Base-by-base conservation (phyloP, 2,888 invertebrate species). In the Ommatoiulus sabulosus region DNA sequence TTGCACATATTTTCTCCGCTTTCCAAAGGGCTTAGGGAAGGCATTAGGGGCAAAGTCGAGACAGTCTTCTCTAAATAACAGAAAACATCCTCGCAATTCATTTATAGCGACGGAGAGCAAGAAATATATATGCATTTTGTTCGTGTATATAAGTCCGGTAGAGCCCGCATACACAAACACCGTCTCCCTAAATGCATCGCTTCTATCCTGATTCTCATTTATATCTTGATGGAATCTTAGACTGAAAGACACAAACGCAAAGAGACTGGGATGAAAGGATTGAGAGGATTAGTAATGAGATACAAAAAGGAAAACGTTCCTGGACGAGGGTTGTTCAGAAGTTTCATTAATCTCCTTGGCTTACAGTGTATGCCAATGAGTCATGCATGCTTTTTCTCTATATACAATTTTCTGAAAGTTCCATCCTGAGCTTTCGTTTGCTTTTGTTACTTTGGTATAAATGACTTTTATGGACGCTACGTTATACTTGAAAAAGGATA, bases 221-320 rank as follows among this genome's bases (percentile, higher is more conserved):
- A 35, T 80, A 80, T 80, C 80, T 35, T 35, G 80, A 80, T 80
- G 80, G 35, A 43, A 80, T 80, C 80, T 80, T 35, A 35, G 80
- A 80, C 80, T 80, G 80, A 35, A 35, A 80, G 80, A 80, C 35
- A 80, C 80, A 80, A 80, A 80, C 80, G 80, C 35, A 80, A 80
- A 80, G 80, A 80, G 80, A 80, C 35, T 80, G 80, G 80, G 80
- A 80, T 80, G 35, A 80, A 80, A 80, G 80, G 80, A 35, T 80
- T 80, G 35, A 35, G 80, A 35, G 80, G 80, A 80, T 80, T 80
- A 80, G 80, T 80, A 80, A 80, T 80, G 35, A 80, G 80, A 80
- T 80, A 80, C 80, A 80, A 80, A 24, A 35, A 43, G 80, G 35
- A 12, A 35, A 80, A 5, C 12, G 35, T 15, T 15, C 35, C 8